Conservation (phyloP, 2,888 invertebrate species). For the Dryococelus australis region DNA sequence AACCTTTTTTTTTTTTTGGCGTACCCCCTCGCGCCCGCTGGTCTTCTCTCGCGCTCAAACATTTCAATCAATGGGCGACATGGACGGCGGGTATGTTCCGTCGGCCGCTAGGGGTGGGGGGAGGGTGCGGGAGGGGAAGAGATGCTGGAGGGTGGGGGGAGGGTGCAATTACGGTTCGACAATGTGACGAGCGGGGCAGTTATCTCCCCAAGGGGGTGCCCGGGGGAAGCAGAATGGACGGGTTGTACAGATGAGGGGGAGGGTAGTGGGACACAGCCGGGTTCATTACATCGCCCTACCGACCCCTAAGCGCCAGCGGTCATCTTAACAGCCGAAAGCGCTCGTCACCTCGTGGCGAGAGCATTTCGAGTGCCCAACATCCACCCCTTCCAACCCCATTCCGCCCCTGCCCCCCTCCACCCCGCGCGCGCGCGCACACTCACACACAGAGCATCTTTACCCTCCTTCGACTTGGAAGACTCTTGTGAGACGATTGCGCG, state of each 20-base stretch:
- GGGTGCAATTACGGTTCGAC: neutral
- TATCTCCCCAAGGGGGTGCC: neutral
- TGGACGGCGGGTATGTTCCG: neutral
- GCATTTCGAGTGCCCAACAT: too few species aligned
- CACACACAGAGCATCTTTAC: too few species aligned
- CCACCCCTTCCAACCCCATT: too few species aligned
- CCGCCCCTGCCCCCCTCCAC: too few species aligned
- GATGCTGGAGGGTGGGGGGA: neutral
- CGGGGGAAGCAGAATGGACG: neutral
- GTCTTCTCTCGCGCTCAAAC: neutral
- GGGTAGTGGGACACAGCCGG: neutral
- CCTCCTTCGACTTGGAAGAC: too few species aligned
- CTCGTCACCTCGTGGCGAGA: neutral
- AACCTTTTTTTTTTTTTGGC: neutral
- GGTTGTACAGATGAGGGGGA: neutral
- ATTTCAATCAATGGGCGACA: constrained; percentile 9
- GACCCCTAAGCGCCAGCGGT: neutral
- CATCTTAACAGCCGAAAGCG: neutral
- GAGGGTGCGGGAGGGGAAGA: too few species aligned
- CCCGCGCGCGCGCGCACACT: too few species aligned
- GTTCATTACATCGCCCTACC: neutral
- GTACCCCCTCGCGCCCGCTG: neutral
- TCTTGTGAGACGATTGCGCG: too few species aligned
- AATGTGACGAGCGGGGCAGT: neutral
- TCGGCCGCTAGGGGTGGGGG: neutral